Conservation (phyloP, 2,797 vertebrate genomes). For the Lagothrix lagotricha region DNA sequence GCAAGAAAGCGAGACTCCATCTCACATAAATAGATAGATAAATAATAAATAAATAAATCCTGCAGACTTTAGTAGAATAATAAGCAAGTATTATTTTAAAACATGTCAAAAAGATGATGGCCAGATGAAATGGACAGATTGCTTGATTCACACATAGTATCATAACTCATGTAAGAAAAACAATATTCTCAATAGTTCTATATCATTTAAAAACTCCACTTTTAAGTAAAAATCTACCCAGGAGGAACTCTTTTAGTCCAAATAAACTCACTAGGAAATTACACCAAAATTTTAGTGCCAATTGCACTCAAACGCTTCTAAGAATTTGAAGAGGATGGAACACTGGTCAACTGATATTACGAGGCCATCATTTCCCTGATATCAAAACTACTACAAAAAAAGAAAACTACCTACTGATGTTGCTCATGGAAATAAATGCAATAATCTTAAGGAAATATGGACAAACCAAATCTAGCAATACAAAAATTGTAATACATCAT, state of each 20-base stretch:
- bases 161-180: not conserved
- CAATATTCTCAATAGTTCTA: not conserved
- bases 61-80: not conserved
- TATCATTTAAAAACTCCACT: not conserved
- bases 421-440: not conserved
- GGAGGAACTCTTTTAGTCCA: not conserved
- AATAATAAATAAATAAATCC: not conserved
- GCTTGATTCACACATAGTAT: not conserved
- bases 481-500: not conserved
- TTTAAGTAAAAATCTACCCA: not conserved
- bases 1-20: not conserved
- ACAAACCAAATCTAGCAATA: not conserved
- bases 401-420: not conserved
- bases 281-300: not conserved
- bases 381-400: not conserved
- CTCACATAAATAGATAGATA: too few species aligned
- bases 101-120: not conserved
- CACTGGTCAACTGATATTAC: not conserved
- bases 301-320: not conserved
- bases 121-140: not conserved
- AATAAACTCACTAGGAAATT: not conserved
- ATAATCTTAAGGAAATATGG: not conserved
- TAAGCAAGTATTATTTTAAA: not conserved
- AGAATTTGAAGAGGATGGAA: not conserved
- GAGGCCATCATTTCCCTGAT: not conserved